Base-by-base conservation (phyloP, 2,888 invertebrate species). In the Linnaemya tessellans region DNA sequence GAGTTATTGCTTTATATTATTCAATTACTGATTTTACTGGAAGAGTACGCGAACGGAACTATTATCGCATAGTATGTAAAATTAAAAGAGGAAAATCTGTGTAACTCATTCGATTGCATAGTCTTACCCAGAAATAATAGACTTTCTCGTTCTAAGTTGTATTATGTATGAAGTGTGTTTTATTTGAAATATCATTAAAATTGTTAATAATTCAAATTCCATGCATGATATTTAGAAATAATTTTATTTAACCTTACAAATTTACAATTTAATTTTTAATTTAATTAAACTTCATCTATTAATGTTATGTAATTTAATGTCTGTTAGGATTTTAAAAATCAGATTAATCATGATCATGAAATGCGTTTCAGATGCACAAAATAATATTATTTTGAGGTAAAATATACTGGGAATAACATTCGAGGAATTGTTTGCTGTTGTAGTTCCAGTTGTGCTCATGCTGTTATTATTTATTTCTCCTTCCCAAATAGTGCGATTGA, bases 401-500 rank as follows among this genome's bases (percentile, higher is more conserved):
- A 85, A 85, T 82, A 82, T 85, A 54, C 82, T 82, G 71, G 75
- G 71, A 67, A 80, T 79, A 10, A 84, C 18, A 67, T 82, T 84
- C 3, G 75, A 73, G 13, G 79, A 80, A 22, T 75, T 84, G 38
- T 80, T 86, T 30, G 79, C 35, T 60, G 83, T 77, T 25, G 88
- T 88, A 56, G 87, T 87, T 62, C 89, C 88, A 43, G 88, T 84
- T 54, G 88, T 89, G 56, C 86, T 89, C 54, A 88, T 90, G 43
- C 88, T 89, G 80, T 84, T 90, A 84, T 87, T 86, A 84, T 87
- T 89, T 84, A 86, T 79, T 64, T 92, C 91, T 46, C 89, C 88
- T 80, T 92, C 92, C 51, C 91, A 87, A 75, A 90, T 88, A 86
- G 92, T 92, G 9, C 92, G 90, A 84, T 92, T 92, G 78, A 91